Evolutionary conservation across 2,797 vertebrate genomes (phyloP).

Genomic region (Acanthurus leucopareius): DNA sequence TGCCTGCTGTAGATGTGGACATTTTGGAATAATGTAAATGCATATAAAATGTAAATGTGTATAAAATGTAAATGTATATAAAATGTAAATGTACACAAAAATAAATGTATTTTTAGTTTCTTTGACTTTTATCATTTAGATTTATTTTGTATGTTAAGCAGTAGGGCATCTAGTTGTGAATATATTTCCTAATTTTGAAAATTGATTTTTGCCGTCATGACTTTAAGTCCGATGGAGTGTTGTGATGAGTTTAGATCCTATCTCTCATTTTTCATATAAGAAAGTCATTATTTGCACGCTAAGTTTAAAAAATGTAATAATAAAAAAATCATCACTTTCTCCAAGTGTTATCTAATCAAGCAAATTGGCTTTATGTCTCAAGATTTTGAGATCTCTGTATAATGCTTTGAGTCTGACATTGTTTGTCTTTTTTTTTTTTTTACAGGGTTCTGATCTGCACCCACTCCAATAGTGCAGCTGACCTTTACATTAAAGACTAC

Average conservation of each 20-base stretch:
- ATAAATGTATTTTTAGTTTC: not conserved
- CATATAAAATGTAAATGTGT: no score
- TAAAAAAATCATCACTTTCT: not conserved
- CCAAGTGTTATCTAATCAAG: not conserved
- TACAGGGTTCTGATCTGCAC: slow-evolving; percentile 99
- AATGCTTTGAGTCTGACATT: slow-evolving; percentile 2
- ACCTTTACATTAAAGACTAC: slow-evolving; percentile 99
- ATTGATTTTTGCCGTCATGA: no score
- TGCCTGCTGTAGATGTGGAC: not conserved
- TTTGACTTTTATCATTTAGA: not conserved
- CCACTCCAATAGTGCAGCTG: slow-evolving; percentile 99
- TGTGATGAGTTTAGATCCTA: not conserved
- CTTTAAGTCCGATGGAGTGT: not conserved
- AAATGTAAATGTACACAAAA: no score
- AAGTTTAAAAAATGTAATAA: not conserved
- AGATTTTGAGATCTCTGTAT: not conserved
- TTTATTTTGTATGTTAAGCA: not conserved
- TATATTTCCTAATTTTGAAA: not conserved
- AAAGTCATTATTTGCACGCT: no score
- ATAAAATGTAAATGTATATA: no score
- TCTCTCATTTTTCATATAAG: not conserved
- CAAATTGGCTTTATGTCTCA: not conserved
- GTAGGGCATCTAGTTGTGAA: not conserved
- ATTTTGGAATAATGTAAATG: no score
- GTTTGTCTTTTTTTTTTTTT: slow-evolving; percentile 41